A percentile compares a stretch with the other conserved stretches of the same genome.
Evolutionary conservation across 2,888 invertebrate genomes (phyloP).

Genomic region (Eupithecia subumbrata): DNA sequence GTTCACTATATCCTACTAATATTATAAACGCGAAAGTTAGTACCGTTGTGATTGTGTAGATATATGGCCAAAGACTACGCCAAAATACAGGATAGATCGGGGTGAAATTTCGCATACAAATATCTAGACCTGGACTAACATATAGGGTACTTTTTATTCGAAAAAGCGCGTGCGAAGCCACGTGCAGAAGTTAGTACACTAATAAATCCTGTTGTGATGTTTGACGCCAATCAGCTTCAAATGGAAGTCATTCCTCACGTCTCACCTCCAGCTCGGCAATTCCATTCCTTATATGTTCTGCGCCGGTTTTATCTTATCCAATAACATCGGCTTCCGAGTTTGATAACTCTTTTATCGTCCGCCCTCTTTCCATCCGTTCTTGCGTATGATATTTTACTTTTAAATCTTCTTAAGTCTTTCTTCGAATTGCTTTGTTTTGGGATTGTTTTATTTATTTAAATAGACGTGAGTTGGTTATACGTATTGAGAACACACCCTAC

Average conservation of each 20-base stretch:
- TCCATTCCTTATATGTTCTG: slow-evolving; percentile 25
- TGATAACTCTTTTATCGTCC: slow-evolving; percentile 33
- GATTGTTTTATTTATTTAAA: neutral
- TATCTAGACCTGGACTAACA: too few relatives aligned
- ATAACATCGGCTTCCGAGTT: slow-evolving; percentile 34
- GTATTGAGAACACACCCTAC: neutral
- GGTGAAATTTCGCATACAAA: too few relatives aligned
- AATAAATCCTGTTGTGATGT: slow-evolving; percentile 1
- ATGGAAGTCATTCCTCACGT: slow-evolving; percentile 24
- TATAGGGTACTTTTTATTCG: too few relatives aligned
- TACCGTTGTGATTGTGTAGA: too few relatives aligned
- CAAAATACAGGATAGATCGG: too few relatives aligned
- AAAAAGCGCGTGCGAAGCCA: too few relatives aligned
- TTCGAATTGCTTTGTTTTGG: neutral
- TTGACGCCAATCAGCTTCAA: slow-evolving; percentile 3
- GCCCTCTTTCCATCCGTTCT: slow-evolving; percentile 16
- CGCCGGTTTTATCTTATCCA: slow-evolving; percentile 35
- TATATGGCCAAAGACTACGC: too few relatives aligned
- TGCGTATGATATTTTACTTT: slow-evolving; percentile 25
- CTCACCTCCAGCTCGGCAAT: slow-evolving; percentile 31
- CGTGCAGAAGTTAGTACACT: neutral
- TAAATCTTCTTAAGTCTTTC: slow-evolving; percentile 8
- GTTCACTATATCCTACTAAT: neutral
- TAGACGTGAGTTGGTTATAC: neutral
- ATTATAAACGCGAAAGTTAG: too few relatives aligned